These are phyloP conservation scores for Petrolisthes manimaculis DNA, from an alignment of 2,888 invertebrate genomes.

Conservation along the genomic window DNA sequence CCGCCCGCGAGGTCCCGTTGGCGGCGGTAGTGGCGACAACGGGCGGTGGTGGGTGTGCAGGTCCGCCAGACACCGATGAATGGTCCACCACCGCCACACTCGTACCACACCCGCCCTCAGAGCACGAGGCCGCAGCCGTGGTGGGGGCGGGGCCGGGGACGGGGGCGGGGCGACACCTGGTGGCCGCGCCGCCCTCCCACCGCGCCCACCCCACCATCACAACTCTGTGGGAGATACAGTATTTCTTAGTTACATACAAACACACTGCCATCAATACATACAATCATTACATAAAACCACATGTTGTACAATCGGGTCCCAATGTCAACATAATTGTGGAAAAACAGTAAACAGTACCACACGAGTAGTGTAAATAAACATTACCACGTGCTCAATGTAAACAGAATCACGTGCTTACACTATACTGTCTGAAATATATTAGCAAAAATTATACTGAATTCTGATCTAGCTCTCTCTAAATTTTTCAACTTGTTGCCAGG, in stretches of 20 bases:
- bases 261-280: neutral
- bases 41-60: neutral
- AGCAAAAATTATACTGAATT: slow-evolving; percentile 4
- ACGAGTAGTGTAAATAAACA: neutral
- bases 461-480: neutral
- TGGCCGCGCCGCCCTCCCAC: slow-evolving; percentile 24
- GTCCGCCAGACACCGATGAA: slow-evolving; percentile 9
- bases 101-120: neutral
- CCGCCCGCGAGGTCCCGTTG: slow-evolving; percentile 19
- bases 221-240: slow-evolving; percentile 4
- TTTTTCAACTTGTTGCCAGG: too few relatives aligned
- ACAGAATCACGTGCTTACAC: neutral
- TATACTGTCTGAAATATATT: slow-evolving; percentile 7
- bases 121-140: neutral
- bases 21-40: slow-evolving; percentile 19
- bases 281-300: neutral
- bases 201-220: slow-evolving; percentile 51
- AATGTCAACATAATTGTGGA: neutral
- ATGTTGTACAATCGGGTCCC: neutral
- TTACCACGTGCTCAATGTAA: neutral
- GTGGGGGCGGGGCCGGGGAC: slow-evolving; percentile 13
- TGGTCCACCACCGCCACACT: slow-evolving; percentile 1
- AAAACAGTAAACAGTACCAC: neutral
- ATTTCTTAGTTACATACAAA: neutral
- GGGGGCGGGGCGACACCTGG: slow-evolving; percentile 13